These are phyloP conservation scores for Erethizon dorsatum DNA, from an alignment of 2,797 vertebrate genomes.

Conservation along the genomic window DNA sequence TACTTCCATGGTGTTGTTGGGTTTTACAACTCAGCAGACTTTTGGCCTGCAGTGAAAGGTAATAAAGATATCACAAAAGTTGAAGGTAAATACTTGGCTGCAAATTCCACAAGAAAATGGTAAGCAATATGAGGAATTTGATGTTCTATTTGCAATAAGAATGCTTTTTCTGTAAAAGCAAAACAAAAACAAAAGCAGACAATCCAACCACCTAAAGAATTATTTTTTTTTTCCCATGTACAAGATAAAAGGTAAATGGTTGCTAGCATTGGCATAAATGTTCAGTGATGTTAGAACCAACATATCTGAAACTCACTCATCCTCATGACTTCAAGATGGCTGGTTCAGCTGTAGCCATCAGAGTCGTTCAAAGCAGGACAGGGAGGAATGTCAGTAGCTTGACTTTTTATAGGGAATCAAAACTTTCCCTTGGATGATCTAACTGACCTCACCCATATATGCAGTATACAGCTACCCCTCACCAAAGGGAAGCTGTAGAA, in stretches of 20 bases:
- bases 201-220: not conserved
- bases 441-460: not conserved
- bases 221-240: not conserved
- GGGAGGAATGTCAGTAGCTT: not conserved
- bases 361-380: not conserved
- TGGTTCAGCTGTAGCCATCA: not conserved
- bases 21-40: not conserved
- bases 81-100: not conserved
- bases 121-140: not conserved
- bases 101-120: not conserved
- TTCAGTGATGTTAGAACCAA: not conserved
- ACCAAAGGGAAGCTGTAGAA: not conserved
- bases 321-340: not conserved
- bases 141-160: not conserved
- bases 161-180: not conserved
- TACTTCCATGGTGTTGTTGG: not conserved
- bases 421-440: not conserved
- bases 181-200: constrained; percentile 16
- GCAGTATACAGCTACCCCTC: not conserved
- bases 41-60: not conserved
- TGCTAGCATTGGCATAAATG: not conserved
- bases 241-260: not conserved
- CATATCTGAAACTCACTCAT: not conserved
- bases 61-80: not conserved
- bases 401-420: not conserved